These are phyloP conservation scores for Eulimnadia texana DNA, from an alignment of 1,140 invertebrate genomes.

Conservation along the genomic window DNA sequence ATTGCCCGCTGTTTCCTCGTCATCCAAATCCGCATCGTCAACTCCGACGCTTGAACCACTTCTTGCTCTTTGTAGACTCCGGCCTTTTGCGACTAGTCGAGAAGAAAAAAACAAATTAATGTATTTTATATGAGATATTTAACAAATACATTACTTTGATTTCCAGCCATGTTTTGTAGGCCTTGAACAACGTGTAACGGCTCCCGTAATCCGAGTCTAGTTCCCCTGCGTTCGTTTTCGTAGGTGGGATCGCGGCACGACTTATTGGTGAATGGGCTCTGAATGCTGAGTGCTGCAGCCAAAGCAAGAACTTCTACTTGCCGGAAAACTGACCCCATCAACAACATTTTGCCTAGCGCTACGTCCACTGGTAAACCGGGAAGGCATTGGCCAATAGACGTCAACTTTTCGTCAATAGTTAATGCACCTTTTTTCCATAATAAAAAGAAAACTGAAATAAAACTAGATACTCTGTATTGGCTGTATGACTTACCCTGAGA, in stretches of 20 bases:
- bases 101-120: background rate
- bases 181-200: constrained; percentile 76
- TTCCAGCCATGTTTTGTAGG: constrained; percentile 78
- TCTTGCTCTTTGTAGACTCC: constrained; percentile 36
- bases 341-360: constrained; percentile 87
- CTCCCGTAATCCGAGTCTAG: constrained; percentile 90
- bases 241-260: constrained; percentile 73
- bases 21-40: constrained; percentile 37
- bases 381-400: constrained; percentile 72
- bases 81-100: background rate
- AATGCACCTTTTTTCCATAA: constrained; percentile 50
- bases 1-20: constrained; percentile 31
- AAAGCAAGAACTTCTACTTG: constrained; percentile 81
- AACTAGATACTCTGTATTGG: background rate
- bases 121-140: background rate
- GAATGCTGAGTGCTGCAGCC: constrained; percentile 81
- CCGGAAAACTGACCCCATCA: constrained; percentile 78
- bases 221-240: constrained; percentile 55
- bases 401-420: constrained; percentile 68
- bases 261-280: constrained; percentile 79
- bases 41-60: constrained; percentile 71
- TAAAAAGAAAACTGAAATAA: background rate
- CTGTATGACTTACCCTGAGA: constrained; percentile 80
- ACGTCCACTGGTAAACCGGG: constrained; percentile 87
- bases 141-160: constrained; percentile 37